Evolutionary conservation across 2,797 vertebrate species (phyloP).

Genomic region (Psittacula echo): DNA sequence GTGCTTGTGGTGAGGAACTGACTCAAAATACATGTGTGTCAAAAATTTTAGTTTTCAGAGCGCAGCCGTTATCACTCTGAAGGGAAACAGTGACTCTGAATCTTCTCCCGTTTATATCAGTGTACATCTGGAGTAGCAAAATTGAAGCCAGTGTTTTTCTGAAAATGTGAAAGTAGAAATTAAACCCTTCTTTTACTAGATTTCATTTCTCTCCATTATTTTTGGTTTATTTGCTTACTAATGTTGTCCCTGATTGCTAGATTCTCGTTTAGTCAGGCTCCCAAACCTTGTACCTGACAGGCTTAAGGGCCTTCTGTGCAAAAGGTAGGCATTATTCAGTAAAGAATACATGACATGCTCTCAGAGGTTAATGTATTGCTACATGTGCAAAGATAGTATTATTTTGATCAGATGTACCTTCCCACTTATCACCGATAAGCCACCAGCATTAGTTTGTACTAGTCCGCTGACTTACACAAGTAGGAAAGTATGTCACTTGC

Average conservation of each 20-base stretch:
- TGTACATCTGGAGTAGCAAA: constrained; percentile 49
- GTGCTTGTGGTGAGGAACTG: background rate
- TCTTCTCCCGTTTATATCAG: constrained; percentile 7
- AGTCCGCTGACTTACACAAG: background rate
- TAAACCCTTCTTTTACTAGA: background rate
- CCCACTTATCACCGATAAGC: background rate
- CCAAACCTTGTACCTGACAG: background rate
- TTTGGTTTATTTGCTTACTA: background rate
- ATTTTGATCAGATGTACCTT: background rate
- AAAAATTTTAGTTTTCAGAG: constrained; percentile 10
- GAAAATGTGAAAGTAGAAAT: constrained; percentile 38
- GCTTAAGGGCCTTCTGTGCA: background rate
- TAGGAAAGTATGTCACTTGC: background rate
- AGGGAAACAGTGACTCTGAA: constrained; percentile 9
- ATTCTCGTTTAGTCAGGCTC: background rate
- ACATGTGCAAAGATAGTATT: background rate
- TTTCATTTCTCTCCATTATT: background rate
- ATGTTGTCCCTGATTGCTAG: background rate
- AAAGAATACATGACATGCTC: background rate
- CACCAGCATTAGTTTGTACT: background rate
- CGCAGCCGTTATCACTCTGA: constrained; percentile 1
- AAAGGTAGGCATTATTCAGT: background rate
- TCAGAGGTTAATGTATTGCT: background rate
- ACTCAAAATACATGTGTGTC: background rate
- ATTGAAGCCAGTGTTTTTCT: background rate